A percentile compares a stretch with the other conserved stretches of the same genome.
phyloP scores from a whole-genome alignment of 1,140 invertebrate genomes.

The Pomacea maculata region DNA sequence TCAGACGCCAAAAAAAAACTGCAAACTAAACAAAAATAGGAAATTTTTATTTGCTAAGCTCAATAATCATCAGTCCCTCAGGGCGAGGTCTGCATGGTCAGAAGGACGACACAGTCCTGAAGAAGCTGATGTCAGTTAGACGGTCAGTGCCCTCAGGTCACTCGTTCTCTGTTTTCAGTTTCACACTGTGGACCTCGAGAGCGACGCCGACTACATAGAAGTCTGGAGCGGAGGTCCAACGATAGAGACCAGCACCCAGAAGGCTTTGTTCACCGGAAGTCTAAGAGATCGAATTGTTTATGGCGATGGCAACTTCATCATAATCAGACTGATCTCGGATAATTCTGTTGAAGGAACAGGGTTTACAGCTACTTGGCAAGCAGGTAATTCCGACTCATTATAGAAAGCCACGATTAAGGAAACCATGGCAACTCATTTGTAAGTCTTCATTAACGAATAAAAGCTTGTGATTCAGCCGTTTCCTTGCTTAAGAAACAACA shows the following conservation, averaged over 20 bases:
- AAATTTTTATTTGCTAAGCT: background rate
- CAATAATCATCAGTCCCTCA: background rate
- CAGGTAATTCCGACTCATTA: background rate
- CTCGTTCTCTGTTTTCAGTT: slow-evolving; percentile 4
- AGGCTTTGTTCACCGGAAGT: background rate
- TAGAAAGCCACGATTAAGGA: no score
- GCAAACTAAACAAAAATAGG: background rate
- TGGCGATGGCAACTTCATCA: slow-evolving; percentile 12
- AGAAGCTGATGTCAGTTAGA: background rate
- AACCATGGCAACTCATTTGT: no score
- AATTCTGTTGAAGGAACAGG: background rate
- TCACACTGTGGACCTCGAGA: background rate
- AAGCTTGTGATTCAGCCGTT: no score
- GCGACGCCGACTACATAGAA: slow-evolving; percentile 17
- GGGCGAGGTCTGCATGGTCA: background rate
- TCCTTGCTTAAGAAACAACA: no score
- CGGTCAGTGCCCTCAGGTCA: background rate
- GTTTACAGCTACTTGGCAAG: slow-evolving; percentile 1
- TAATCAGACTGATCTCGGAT: slow-evolving; percentile 8
- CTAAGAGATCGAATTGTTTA: background rate
- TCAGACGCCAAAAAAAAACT: background rate
- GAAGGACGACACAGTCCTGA: no score
- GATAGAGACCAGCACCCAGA: background rate
- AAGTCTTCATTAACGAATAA: no score
- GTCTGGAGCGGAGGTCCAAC: slow-evolving; percentile 17